A percentile compares a stretch with the other conserved stretches of the same genome.
These are phyloP conservation scores for Mystacornis crossleyi DNA, from an alignment of 2,113 vertebrate genomes.

Conservation along the genomic window DNA sequence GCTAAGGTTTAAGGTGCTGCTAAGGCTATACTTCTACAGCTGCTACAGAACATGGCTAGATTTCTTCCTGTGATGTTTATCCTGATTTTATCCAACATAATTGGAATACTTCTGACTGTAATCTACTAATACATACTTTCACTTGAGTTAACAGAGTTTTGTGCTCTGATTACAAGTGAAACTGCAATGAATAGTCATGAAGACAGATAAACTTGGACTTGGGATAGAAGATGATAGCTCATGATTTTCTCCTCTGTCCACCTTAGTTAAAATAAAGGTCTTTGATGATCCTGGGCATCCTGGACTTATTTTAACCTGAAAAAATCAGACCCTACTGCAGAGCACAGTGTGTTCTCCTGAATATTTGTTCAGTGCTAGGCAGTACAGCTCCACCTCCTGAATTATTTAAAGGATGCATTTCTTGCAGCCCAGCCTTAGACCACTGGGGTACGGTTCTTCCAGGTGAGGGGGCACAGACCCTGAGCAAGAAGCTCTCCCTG, in stretches of 20 bases:
- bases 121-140: background rate
- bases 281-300: background rate
- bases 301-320: constrained; percentile 34
- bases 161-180: background rate
- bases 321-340: constrained; percentile 21
- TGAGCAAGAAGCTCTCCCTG: background rate
- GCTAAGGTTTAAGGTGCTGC: background rate
- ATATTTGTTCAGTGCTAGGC: constrained; percentile 52
- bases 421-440: constrained; percentile 32
- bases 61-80: background rate
- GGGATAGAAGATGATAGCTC: background rate
- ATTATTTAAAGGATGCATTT: constrained; percentile 54
- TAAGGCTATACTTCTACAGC: background rate
- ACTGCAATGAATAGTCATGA: background rate
- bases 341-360: constrained; percentile 31
- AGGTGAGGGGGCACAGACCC: background rate
- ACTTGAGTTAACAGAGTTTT: background rate
- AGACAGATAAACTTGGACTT: background rate
- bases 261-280: background rate
- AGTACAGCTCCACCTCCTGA: constrained; percentile 53
- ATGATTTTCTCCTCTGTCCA: background rate
- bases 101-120: background rate
- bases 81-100: background rate
- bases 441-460: background rate
- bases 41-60: background rate